These are phyloP conservation scores for Rhagoletis pomonella DNA, from an alignment of 1,140 invertebrate genomes.

Conservation along the genomic window DNA sequence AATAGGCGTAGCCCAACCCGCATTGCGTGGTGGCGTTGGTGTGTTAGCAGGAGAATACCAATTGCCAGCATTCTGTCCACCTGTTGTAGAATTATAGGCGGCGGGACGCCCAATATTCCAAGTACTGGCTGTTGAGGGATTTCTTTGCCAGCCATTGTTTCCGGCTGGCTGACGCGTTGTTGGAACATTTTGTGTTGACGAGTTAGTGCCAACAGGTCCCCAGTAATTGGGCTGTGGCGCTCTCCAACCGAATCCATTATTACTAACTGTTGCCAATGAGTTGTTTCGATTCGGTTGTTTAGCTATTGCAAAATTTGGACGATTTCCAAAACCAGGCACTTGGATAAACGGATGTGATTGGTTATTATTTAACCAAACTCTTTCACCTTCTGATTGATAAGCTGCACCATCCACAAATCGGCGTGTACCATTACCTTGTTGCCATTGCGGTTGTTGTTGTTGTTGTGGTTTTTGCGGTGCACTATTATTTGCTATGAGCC, in stretches of 20 bases:
- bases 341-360: conserved; percentile 23
- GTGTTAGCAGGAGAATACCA: not conserved
- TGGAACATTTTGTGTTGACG: not conserved
- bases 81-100: not conserved
- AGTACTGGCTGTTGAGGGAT: no score
- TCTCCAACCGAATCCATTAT: not conserved
- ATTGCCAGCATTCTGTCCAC: not conserved
- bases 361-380: not conserved
- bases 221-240: not conserved
- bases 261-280: not conserved
- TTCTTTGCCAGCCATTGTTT: not conserved
- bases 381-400: not conserved
- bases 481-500: no score
- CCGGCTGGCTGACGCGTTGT: not conserved
- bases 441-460: not conserved
- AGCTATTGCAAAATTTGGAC: not conserved
- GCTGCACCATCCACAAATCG: no score
- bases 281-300: not conserved
- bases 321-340: not conserved
- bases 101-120: not conserved
- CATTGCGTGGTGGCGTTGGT: not conserved
- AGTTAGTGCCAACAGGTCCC: not conserved
- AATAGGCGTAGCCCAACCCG: no score
- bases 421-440: not conserved
- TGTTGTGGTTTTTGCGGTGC: not conserved